Evolutionary conservation across 2,113 vertebrate genomes (phyloP).

Genomic region (Corythoichthys intestinalis): DNA sequence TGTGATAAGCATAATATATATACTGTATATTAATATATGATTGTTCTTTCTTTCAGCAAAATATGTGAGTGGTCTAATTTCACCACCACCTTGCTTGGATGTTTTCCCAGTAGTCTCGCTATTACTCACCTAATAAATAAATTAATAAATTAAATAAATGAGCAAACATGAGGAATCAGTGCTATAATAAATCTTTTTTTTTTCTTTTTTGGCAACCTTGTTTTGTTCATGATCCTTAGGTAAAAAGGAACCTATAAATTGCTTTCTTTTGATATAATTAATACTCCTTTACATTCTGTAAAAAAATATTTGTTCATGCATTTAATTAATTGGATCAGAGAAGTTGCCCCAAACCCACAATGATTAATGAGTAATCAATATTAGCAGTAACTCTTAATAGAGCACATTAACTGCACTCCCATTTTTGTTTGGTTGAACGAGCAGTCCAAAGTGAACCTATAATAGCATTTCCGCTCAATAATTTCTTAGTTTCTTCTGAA

Average conservation of each 20-base stretch:
- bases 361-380: constrained; percentile 64
- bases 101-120: no score
- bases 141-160: no score
- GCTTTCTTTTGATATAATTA: background rate
- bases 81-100: no score
- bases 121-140: no score
- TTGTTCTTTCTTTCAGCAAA: background rate
- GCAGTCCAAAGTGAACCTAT: constrained; percentile 21
- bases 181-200: no score
- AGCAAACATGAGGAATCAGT: no score
- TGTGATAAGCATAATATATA: no score
- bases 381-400: constrained; percentile 59
- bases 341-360: constrained; percentile 15
- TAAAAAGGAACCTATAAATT: background rate
- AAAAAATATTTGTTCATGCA: constrained; percentile 36
- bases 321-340: constrained; percentile 46
- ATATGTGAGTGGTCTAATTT: background rate
- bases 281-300: constrained; percentile 12
- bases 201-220: background rate
- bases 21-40: no score
- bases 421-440: constrained; percentile 46
- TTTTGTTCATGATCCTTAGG: background rate
- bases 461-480: background rate
- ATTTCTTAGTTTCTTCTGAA: background rate
- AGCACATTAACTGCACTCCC: constrained; percentile 48